These are phyloP conservation scores for Trachymyrmex septentrionalis DNA, from an alignment of 1,140 invertebrate species.

Conservation along the genomic window DNA sequence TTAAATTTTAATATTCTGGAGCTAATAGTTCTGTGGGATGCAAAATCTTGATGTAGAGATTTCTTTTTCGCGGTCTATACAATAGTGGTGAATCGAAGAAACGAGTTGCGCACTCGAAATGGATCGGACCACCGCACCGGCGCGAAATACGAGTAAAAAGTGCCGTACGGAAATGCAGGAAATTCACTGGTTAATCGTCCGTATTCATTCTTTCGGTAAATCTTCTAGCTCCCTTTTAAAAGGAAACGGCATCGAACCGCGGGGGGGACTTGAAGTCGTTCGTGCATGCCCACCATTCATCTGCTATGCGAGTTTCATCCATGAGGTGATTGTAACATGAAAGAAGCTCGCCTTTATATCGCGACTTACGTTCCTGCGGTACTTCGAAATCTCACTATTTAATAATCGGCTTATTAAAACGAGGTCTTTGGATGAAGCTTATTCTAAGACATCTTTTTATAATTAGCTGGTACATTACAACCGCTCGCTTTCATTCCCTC, in stretches of 20 bases:
- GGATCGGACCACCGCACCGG: slow-evolving; percentile 6
- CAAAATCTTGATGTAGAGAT: slow-evolving; percentile 1
- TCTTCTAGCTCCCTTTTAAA: slow-evolving; percentile 49
- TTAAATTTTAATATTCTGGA: background rate
- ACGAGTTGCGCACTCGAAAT: slow-evolving; percentile 21
- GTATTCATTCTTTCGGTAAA: slow-evolving; percentile 61
- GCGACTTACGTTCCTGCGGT: background rate
- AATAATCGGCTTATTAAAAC: slow-evolving; percentile 16
- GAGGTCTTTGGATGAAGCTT: background rate
- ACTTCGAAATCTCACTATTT: slow-evolving; percentile 26
- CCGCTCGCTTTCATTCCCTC: background rate
- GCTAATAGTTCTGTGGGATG: no score
- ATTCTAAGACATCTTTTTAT: background rate
- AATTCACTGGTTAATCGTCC: slow-evolving; percentile 63
- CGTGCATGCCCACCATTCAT: slow-evolving; percentile 58
- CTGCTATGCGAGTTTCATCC: slow-evolving; percentile 45
- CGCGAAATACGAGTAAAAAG: slow-evolving; percentile 45
- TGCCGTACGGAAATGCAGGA: slow-evolving; percentile 47
- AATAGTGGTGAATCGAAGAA: slow-evolving; percentile 10
- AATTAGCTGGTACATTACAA: background rate
- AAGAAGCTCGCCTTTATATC: slow-evolving; percentile 18
- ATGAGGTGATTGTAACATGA: slow-evolving; percentile 43
- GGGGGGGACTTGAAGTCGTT: slow-evolving; percentile 4
- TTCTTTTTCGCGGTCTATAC: slow-evolving; percentile 7
- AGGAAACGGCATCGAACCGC: slow-evolving; percentile 12